Evolutionary conservation across 2,888 invertebrate genomes (phyloP).

Genomic region (Conops quadrifasciatus): DNA sequence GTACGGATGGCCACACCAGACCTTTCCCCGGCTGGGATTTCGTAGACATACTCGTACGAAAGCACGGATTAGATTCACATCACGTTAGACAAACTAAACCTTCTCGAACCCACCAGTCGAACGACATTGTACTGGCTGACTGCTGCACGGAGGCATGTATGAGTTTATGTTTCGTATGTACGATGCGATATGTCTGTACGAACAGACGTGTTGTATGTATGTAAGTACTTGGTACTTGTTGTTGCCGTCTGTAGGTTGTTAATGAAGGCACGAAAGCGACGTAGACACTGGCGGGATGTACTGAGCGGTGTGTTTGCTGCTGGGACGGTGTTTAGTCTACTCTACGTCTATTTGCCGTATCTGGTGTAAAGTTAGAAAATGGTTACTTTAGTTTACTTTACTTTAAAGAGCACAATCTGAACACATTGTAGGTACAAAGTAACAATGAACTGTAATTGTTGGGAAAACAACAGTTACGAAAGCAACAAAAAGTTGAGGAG

Average conservation of each 20-base stretch:
- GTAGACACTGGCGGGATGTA: constrained; percentile 5
- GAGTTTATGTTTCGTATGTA: not conserved
- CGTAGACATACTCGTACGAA: not conserved
- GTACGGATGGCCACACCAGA: not conserved
- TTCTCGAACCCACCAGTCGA: not conserved
- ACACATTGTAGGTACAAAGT: not conserved
- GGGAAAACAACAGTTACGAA: constrained; percentile 31
- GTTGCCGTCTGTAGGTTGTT: constrained; percentile 12
- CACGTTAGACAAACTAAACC: constrained; percentile 12
- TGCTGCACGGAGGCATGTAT: no score
- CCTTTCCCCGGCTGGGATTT: no score
- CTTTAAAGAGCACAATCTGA: not conserved
- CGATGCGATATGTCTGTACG: not conserved
- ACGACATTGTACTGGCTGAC: not conserved
- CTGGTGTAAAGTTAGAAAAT: constrained; percentile 29
- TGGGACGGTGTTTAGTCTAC: constrained; percentile 1
- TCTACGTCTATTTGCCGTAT: constrained; percentile 16
- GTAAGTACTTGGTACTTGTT: not conserved
- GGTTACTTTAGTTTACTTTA: constrained; percentile 17
- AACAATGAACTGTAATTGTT: constrained; percentile 33
- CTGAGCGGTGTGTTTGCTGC: not conserved
- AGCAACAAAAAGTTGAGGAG: constrained; percentile 1
- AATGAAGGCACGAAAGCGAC: constrained; percentile 19
- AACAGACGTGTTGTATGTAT: constrained; percentile 8
- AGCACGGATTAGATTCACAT: constrained; percentile 15